Evolutionary conservation across 1,140 invertebrate species (phyloP).

Genomic region (Monochamus saltuarius): DNA sequence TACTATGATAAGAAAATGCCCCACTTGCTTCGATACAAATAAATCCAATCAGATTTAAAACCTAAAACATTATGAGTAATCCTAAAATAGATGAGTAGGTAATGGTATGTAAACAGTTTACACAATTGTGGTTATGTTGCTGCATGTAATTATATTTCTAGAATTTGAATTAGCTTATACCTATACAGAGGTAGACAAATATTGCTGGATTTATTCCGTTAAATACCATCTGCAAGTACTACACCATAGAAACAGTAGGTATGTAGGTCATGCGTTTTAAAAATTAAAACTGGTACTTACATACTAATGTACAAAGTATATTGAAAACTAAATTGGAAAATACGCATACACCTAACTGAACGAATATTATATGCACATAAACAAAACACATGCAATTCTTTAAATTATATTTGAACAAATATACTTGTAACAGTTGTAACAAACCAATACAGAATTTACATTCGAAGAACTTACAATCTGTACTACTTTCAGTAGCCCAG

Average conservation of each 20-base stretch:
- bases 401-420: background rate
- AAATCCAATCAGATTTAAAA: conserved; percentile 76
- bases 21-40: conserved; percentile 73
- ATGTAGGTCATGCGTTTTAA: too few species aligned
- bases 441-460: too few species aligned
- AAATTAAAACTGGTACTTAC: too few species aligned
- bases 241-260: too few species aligned
- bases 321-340: too few species aligned
- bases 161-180: background rate
- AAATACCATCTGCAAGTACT: background rate
- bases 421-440: too few species aligned
- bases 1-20: conserved; percentile 52
- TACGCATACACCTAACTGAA: too few species aligned
- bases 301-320: too few species aligned
- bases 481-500: conserved; percentile 75
- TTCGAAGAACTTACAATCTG: conserved; percentile 82
- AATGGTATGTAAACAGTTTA: background rate
- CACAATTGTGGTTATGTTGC: background rate
- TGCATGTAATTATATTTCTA: background rate
- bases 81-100: background rate
- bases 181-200: background rate
- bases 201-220: background rate
- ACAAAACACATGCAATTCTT: background rate
- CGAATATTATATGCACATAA: background rate
- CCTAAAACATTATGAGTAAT: conserved; percentile 55